A percentile compares a stretch with the other conserved stretches of the same genome.
phyloP scores from a whole-genome alignment of 2,888 invertebrate genomes.

The Netelia virgata region DNA sequence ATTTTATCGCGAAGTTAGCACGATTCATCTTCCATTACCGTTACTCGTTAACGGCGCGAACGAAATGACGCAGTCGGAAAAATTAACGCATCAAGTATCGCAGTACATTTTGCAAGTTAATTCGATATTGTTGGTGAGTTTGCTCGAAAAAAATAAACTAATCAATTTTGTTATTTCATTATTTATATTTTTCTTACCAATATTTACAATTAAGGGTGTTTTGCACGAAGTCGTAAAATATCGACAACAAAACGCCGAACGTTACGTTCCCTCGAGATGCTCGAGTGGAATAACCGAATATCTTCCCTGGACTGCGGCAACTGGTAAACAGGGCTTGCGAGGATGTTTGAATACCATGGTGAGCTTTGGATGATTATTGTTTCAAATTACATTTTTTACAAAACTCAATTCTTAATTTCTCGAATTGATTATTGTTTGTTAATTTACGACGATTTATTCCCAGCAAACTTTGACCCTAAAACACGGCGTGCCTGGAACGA shows the following conservation, averaged over 20 bases:
- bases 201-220: slow-evolving; percentile 84
- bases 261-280: slow-evolving; percentile 85
- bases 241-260: slow-evolving; percentile 87
- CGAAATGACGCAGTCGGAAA: slow-evolving; percentile 87
- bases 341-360: slow-evolving; percentile 82
- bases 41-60: slow-evolving; percentile 88
- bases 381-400: background rate
- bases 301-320: slow-evolving; percentile 91
- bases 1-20: slow-evolving; percentile 90
- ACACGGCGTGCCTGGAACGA: slow-evolving; percentile 87
- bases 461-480: slow-evolving; percentile 82
- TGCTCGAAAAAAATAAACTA: background rate
- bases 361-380: background rate
- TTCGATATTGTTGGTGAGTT: slow-evolving; percentile 80
- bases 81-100: slow-evolving; percentile 87
- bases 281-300: slow-evolving; percentile 86
- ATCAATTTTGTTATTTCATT: background rate
- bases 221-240: slow-evolving; percentile 89
- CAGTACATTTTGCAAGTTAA: slow-evolving; percentile 82
- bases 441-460: slow-evolving; percentile 49
- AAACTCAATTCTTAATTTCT: too few species aligned
- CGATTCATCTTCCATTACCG: slow-evolving; percentile 89
- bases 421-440: too few species aligned
- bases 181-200: slow-evolving; percentile 24
- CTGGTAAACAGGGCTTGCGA: slow-evolving; percentile 86